Evolutionary conservation across 2,113 vertebrate species (phyloP).

Genomic region (Erinaceus europaeus): DNA sequence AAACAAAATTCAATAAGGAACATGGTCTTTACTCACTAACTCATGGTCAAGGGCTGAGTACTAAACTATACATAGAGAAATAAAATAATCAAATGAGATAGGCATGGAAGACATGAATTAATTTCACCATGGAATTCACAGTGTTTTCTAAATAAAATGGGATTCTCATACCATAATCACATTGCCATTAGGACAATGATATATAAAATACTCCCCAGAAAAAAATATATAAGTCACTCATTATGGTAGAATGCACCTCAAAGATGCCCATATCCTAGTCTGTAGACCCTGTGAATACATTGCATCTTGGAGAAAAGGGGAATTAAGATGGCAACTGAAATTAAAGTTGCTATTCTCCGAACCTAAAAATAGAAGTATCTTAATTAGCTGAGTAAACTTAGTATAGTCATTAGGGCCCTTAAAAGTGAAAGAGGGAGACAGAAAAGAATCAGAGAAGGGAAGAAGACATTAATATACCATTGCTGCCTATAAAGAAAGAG

Average conservation of each 20-base stretch:
- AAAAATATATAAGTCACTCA: not conserved
- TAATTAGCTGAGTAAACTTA: not conserved
- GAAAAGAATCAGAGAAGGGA: not conserved
- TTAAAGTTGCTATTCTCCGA: constrained; percentile 11
- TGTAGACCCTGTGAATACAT: not conserved
- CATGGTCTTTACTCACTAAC: not conserved
- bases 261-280: not conserved
- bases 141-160: constrained; percentile 37
- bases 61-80: constrained; percentile 1
- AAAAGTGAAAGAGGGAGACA: not conserved
- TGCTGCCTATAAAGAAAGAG: not conserved
- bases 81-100: not conserved
- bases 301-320: not conserved
- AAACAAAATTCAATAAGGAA: constrained; percentile 16
- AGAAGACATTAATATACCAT: not conserved
- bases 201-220: not conserved
- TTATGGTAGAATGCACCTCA: not conserved
- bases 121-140: not conserved
- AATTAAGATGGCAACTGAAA: constrained; percentile 10
- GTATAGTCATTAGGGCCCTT: not conserved
- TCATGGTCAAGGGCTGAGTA: not conserved
- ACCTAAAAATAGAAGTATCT: not conserved
- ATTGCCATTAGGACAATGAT: not conserved
- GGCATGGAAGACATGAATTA: not conserved
- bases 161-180: not conserved